Conservation (phyloP, 2,888 invertebrate species). For the Brachyptera putata region DNA sequence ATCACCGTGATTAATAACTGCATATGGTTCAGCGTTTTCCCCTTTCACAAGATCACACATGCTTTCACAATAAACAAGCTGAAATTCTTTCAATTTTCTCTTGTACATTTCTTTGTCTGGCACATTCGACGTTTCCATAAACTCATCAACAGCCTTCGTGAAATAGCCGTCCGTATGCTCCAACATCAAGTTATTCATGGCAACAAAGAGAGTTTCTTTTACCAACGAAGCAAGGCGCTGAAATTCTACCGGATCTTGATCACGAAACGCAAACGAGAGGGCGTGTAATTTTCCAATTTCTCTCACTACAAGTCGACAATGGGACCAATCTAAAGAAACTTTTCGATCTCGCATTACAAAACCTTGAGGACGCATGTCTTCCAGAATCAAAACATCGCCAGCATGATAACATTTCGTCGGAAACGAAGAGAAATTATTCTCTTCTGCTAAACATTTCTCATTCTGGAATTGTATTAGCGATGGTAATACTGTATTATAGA, state of each 20-base stretch:
- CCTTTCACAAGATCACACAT: constrained; percentile 11
- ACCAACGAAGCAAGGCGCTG: background rate
- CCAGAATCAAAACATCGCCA: constrained; percentile 28
- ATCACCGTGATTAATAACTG: constrained; percentile 30
- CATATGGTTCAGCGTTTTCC: constrained; percentile 14
- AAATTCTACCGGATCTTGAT: constrained; percentile 19
- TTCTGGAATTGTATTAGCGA: background rate
- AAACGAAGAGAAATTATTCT: background rate
- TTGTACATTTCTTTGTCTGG: background rate
- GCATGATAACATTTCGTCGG: background rate
- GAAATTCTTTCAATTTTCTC: background rate
- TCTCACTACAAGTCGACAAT: constrained; percentile 30
- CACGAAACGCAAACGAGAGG: constrained; percentile 22
- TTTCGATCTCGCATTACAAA: constrained; percentile 33
- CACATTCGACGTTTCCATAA: background rate
- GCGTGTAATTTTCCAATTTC: constrained; percentile 34
- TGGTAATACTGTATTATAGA: constrained; percentile 10
- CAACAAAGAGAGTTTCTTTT: background rate
- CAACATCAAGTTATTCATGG: background rate
- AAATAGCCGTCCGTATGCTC: background rate
- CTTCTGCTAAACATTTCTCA: background rate
- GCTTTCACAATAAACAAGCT: background rate
- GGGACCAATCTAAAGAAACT: constrained; percentile 30
- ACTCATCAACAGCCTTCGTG: background rate
- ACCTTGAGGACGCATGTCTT: constrained; percentile 32